Evolutionary conservation across 2,888 invertebrate genomes (phyloP), one percentile per base, ranked within the genome.

Genomic region (Cosmia trapezina): DNA sequence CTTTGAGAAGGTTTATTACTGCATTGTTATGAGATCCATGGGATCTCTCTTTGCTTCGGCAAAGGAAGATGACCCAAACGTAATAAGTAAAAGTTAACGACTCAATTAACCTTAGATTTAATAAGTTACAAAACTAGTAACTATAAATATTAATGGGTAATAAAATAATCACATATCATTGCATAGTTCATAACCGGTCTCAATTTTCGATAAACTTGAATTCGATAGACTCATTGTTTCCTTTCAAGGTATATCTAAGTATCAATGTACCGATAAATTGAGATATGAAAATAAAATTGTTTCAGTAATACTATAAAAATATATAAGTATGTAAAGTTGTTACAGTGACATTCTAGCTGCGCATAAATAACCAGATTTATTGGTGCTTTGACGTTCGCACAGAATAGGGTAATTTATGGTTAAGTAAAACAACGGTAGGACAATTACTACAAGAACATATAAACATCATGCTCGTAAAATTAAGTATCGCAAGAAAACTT

Each of bases 331-430:
- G 37, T 49, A 3, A 69, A 62, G 56, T 37, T 41, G 49, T 53
- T 60, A 60, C 57, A 14, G 57, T 72, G 56, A 64, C 59, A 78
- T 69, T 59, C 28, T n/a, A n/a, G n/a, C n/a, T 72, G 68, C 41
- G 47, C 68, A 78, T 78, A 73, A 72, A 82, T 68, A 65, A 72
- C 22, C 59, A 72, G 64, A 72, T 78, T 82, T 82, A 82, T 78
- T 62, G 54, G 19, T 53, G 57, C 22, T 82, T 78, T 63, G 54
- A 73, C 62, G 62, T 66, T 65, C 22, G 12, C 59, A 73, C 57
- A 41, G 73, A 82, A 72, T 82, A 66, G 54, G 57, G 47, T 61
- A 59, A 79, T 71, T 81, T 78, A 73, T 62, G 53, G 49, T 61
- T 17, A 45, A 62, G 33, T 43, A 72, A 53, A 37, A 41, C 61